Percentiles rank a stretch among this genome's conserved stretches.
phyloP scores from a whole-genome alignment of 2,797 vertebrate genomes.

The Microctenopoma steveboyesi region DNA sequence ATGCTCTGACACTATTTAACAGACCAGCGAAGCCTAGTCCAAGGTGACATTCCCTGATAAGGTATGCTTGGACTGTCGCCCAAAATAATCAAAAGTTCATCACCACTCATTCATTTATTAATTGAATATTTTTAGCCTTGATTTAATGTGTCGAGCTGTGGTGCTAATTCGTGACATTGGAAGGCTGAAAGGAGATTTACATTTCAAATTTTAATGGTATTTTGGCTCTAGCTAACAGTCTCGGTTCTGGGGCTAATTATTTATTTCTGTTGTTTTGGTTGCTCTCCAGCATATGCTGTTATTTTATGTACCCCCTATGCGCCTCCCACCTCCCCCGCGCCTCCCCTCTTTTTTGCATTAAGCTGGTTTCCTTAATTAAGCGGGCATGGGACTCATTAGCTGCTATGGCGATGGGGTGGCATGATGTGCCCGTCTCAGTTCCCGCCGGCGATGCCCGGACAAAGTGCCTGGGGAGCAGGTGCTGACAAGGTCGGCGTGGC shows the following conservation, averaged over 20 bases:
- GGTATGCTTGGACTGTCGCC: slow-evolving; percentile 83
- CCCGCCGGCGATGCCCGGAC: slow-evolving; percentile 83
- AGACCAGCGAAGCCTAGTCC: slow-evolving; percentile 81
- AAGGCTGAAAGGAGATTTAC: slow-evolving; percentile 85
- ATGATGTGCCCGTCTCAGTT: slow-evolving; percentile 78
- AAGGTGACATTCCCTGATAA: slow-evolving; percentile 87
- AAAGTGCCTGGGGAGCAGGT: slow-evolving; percentile 86
- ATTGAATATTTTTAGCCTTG: slow-evolving; percentile 86
- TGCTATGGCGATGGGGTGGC: slow-evolving; percentile 80
- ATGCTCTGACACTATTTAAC: slow-evolving; percentile 80
- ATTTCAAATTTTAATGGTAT: slow-evolving; percentile 87
- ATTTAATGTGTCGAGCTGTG: slow-evolving; percentile 80
- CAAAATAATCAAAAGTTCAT: slow-evolving; percentile 88
- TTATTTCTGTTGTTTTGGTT: slow-evolving; percentile 83
- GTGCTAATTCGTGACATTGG: slow-evolving; percentile 82
- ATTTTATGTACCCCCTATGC: neutral
- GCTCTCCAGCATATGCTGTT: slow-evolving; percentile 76
- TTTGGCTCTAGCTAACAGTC: slow-evolving; percentile 80
- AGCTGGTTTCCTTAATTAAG: slow-evolving; percentile 84
- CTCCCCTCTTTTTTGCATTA: slow-evolving; percentile 72
- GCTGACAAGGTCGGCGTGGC: slow-evolving; percentile 86
- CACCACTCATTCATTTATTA: slow-evolving; percentile 86
- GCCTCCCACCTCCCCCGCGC: slow-evolving; percentile 5
- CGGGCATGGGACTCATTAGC: slow-evolving; percentile 85
- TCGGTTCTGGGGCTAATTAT: slow-evolving; percentile 77